Percentiles rank a stretch among this genome's conserved stretches.
Evolutionary conservation across 1,140 invertebrate genomes (phyloP).

Genomic region (Heliothis virescens): DNA sequence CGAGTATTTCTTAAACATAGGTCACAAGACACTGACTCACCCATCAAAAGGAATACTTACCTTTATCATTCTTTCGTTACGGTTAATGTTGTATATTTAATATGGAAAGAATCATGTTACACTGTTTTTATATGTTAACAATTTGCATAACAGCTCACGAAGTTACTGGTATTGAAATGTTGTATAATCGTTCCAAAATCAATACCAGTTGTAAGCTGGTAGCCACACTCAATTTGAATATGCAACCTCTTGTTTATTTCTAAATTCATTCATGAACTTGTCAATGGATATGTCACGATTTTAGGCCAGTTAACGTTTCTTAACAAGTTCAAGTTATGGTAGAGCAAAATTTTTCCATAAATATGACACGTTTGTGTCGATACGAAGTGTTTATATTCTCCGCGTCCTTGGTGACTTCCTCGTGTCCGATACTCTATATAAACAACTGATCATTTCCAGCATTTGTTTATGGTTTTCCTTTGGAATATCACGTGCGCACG

Average conservation of each 20-base stretch:
- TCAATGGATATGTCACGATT: conserved; percentile 39
- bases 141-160: conserved; percentile 59
- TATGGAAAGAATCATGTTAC: conserved; percentile 47
- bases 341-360: conserved; percentile 19
- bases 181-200: conserved; percentile 50
- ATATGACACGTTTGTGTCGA: conserved; percentile 24
- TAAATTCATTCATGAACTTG: conserved; percentile 51
- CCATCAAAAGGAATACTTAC: not conserved
- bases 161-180: conserved; percentile 52
- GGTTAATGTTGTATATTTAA: conserved; percentile 9
- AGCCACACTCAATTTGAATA: conserved; percentile 44
- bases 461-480: conserved; percentile 67
- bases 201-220: conserved; percentile 37
- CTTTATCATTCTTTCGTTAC: conserved; percentile 2
- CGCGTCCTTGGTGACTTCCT: conserved; percentile 43
- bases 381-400: conserved; percentile 18
- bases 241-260: conserved; percentile 43
- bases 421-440: conserved; percentile 42
- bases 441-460: conserved; percentile 45
- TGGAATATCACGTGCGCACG: conserved; percentile 61
- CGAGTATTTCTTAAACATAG: conserved; percentile 24
- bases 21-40: conserved; percentile 31
- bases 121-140: conserved; percentile 58
- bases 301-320: conserved; percentile 34
- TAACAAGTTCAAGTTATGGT: not conserved